Conservation (phyloP, 2,888 invertebrate species). For the Cordylochernes scorpioides region DNA sequence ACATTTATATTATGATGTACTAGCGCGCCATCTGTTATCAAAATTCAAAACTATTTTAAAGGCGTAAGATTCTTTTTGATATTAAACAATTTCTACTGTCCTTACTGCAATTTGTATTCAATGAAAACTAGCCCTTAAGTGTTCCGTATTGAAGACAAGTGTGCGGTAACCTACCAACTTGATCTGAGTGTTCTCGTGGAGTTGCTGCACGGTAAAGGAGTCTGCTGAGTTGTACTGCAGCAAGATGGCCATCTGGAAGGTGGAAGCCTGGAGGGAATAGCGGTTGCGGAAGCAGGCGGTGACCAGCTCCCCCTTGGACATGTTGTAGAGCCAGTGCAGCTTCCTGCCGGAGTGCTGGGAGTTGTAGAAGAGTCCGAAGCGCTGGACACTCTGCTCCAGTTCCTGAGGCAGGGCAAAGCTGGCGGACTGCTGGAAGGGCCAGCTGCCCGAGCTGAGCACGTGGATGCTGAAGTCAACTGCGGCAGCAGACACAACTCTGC, state of each 20-base stretch:
- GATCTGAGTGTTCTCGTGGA: slow-evolving; percentile 62
- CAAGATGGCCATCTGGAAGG: slow-evolving; percentile 94
- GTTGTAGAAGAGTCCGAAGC: slow-evolving; percentile 85
- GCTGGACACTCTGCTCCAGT: slow-evolving; percentile 71
- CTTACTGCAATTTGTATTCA: no score
- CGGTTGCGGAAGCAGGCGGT: slow-evolving; percentile 69
- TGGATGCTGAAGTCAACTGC: slow-evolving; percentile 20
- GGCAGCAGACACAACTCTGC: no score
- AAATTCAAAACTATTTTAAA: no score
- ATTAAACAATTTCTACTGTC: no score
- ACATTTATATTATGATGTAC: no score
- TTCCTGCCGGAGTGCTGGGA: slow-evolving; percentile 87
- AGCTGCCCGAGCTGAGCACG: slow-evolving; percentile 86
- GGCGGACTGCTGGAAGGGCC: slow-evolving; percentile 91
- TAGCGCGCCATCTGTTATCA: no score
- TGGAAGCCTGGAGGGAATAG: slow-evolving; percentile 45
- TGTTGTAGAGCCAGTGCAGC: slow-evolving; percentile 88
- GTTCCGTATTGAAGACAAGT: no score
- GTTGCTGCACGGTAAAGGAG: slow-evolving; percentile 56
- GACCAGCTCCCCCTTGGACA: slow-evolving; percentile 88
- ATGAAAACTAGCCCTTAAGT: no score
- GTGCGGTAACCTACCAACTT: slow-evolving; percentile 31
- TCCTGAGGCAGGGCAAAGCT: slow-evolving; percentile 79
- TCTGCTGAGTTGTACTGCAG: slow-evolving; percentile 77
- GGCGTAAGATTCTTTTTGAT: no score